These are phyloP conservation scores for Phrynocephalus versicolor DNA, from an alignment of 2,113 vertebrate species.

Conservation along the genomic window DNA sequence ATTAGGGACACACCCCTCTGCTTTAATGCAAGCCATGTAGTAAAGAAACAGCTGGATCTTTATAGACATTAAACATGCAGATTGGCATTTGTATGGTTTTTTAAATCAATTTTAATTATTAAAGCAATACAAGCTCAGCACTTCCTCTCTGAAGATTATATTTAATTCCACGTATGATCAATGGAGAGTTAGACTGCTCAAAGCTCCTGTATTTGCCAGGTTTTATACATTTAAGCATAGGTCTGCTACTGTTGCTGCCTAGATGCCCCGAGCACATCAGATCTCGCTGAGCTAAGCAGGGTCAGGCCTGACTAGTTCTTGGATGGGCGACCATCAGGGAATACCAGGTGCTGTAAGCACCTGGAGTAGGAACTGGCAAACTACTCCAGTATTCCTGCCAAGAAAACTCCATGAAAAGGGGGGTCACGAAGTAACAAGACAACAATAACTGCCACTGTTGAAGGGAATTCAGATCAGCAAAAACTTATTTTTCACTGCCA, in stretches of 20 bases:
- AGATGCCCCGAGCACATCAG: too few species aligned
- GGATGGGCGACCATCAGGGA: too few species aligned
- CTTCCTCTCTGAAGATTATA: background rate
- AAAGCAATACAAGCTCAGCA: background rate
- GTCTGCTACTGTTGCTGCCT: too few species aligned
- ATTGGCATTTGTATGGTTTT: background rate
- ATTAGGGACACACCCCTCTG: slow-evolving; percentile 7
- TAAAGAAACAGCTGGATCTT: slow-evolving; percentile 30
- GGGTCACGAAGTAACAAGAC: too few species aligned
- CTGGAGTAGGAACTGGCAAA: too few species aligned
- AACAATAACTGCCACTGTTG: background rate
- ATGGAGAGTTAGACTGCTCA: background rate
- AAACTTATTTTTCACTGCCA: background rate
- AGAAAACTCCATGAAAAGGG: too few species aligned
- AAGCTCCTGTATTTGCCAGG: background rate
- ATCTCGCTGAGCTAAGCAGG: too few species aligned
- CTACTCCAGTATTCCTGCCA: too few species aligned
- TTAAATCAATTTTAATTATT: background rate
- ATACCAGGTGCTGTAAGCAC: too few species aligned
- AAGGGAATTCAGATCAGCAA: background rate
- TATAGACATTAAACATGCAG: slow-evolving; percentile 6
- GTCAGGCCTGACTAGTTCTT: too few species aligned
- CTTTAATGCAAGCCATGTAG: slow-evolving; percentile 16
- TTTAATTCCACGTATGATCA: slow-evolving; percentile 1
- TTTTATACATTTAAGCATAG: background rate